A percentile compares a stretch with the other conserved stretches of the same genome.
Conservation (phyloP, 2,113 vertebrate species). For the Rhipidura dahli region DNA sequence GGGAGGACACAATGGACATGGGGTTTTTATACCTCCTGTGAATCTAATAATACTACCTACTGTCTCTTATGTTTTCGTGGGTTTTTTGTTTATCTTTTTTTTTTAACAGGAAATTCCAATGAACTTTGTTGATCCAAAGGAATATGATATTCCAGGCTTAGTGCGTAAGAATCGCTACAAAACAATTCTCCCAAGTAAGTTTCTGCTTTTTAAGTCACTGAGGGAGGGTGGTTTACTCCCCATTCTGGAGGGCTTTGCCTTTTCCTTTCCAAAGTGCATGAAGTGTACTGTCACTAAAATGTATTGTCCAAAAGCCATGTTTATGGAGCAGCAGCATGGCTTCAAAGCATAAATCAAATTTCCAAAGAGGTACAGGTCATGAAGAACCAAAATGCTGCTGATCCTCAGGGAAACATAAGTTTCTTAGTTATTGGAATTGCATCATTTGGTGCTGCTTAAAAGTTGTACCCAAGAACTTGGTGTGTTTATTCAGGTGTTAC, state of each 20-base stretch:
- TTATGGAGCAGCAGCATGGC: neutral
- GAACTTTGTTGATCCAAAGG: constrained; percentile 99
- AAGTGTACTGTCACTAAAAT: neutral
- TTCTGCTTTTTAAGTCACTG: neutral
- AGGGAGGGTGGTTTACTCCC: neutral
- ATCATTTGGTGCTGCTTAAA: neutral
- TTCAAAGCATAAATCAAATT: neutral
- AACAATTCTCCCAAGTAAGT: constrained; percentile 98
- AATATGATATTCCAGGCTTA: constrained; percentile 94
- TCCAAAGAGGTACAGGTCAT: neutral
- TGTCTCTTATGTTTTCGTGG: neutral
- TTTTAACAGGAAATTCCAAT: constrained; percentile 91
- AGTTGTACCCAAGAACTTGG: neutral
- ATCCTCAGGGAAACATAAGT: neutral
- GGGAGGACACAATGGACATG: neutral
- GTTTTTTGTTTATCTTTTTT: neutral
- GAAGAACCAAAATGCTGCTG: neutral
- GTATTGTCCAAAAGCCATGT: neutral
- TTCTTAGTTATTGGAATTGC: neutral
- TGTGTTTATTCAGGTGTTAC: neutral
- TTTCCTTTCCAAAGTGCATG: neutral
- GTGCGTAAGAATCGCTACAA: constrained; percentile 98
- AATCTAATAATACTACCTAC: neutral
- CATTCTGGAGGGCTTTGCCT: neutral
- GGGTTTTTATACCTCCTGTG: neutral